phyloP scores from a whole-genome alignment of 2,888 invertebrate species.

The Salticus scenicus region DNA sequence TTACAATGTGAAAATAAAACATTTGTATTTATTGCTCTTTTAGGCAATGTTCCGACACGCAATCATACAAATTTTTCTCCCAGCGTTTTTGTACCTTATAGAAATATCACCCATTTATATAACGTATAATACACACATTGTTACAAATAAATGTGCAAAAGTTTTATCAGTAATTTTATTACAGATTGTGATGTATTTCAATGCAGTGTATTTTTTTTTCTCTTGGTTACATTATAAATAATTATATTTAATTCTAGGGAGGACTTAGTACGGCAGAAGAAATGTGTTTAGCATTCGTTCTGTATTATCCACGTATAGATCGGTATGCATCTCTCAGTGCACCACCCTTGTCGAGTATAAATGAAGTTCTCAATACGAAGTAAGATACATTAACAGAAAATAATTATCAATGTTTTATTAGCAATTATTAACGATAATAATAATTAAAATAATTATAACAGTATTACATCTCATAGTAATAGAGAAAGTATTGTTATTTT shows the following conservation, averaged over 20 bases:
- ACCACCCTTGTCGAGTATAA: conserved; percentile 11
- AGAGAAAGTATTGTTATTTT: too few species aligned
- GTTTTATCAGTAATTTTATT: background rate
- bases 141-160: background rate
- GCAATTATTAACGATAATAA: background rate
- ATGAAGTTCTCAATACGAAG: background rate
- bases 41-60: too few species aligned
- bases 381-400: background rate
- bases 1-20: too few species aligned
- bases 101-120: background rate
- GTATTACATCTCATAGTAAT: background rate
- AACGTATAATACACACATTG: background rate
- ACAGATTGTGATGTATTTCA: background rate
- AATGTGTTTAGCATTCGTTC: conserved; percentile 72
- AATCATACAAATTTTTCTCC: background rate
- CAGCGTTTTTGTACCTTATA: background rate
- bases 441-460: background rate
- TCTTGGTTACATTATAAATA: too few species aligned
- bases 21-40: too few species aligned
- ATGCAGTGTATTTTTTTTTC: background rate
- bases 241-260: conserved; percentile 67
- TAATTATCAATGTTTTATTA: background rate
- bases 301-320: conserved; percentile 72
- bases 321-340: conserved; percentile 43
- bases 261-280: conserved; percentile 72